phyloP scores from a whole-genome alignment of 64 coral and sea anemone genomes.

The Stichodactyla mertensii region DNA sequence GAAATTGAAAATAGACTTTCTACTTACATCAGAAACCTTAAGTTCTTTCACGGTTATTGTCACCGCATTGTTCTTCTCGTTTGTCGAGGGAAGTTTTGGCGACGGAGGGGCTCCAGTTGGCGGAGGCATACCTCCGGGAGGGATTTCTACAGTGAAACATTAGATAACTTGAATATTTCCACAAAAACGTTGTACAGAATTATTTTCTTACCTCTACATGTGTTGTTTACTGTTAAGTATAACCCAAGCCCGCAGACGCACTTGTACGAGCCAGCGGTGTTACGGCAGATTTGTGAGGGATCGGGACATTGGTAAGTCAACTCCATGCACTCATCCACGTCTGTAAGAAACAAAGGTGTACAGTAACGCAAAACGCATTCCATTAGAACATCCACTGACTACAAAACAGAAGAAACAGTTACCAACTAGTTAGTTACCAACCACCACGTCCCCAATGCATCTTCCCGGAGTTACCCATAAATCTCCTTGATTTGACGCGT shows the following conservation, averaged over 20 bases:
- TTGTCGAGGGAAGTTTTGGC: neutral
- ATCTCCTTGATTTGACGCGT: no score
- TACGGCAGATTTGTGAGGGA: conserved; percentile 29
- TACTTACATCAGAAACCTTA: neutral
- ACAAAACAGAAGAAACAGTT: no score
- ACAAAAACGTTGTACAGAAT: neutral
- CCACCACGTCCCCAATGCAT: no score
- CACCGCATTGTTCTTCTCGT: neutral
- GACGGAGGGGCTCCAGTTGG: neutral
- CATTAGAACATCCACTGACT: no score
- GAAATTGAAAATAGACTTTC: neutral
- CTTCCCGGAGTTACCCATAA: no score
- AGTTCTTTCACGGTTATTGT: neutral
- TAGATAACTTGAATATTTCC: neutral
- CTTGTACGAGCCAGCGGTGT: conserved; percentile 52
- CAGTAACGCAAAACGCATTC: no score
- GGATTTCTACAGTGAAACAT: neutral
- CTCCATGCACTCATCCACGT: conserved; percentile 44
- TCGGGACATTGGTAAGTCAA: conserved; percentile 33
- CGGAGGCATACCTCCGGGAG: neutral
- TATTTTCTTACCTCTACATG: conserved; percentile 38
- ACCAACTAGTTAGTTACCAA: no score
- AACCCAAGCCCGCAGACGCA: conserved; percentile 42
- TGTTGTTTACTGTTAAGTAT: conserved; percentile 17
- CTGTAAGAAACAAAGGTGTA: neutral